Percentiles rank a stretch among this genome's conserved stretches.
phyloP scores from a whole-genome alignment of 2,797 vertebrate species.

The Diglossa cyanea region DNA sequence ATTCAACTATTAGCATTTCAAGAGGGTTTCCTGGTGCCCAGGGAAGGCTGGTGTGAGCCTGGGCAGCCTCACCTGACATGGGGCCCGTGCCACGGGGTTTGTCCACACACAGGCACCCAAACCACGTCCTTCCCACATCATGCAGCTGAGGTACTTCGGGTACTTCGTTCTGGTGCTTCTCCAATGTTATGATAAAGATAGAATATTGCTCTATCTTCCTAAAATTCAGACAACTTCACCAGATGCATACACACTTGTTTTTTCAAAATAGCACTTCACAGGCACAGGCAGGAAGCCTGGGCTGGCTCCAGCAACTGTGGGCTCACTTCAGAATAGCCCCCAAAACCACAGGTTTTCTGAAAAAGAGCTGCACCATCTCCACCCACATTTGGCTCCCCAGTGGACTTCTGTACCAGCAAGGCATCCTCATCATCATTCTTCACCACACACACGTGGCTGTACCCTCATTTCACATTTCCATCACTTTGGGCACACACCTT shows the following conservation, averaged over 20 bases:
- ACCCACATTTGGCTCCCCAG: rapidly evolving
- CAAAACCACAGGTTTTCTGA: background rate
- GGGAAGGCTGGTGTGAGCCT: slow-evolving; percentile 44
- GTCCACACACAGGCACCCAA: background rate
- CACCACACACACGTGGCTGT: background rate
- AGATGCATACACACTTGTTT: background rate
- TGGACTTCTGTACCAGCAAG: background rate
- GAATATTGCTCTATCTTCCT: background rate
- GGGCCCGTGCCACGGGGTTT: background rate
- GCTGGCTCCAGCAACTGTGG: background rate
- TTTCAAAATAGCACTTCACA: background rate
- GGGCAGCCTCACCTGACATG: slow-evolving; percentile 27
- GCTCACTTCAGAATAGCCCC: background rate
- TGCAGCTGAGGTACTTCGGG: background rate
- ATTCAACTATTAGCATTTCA: slow-evolving; percentile 68
- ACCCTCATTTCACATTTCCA: rapidly evolving
- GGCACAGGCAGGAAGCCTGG: background rate
- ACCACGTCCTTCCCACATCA: background rate
- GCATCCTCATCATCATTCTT: background rate
- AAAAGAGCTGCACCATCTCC: background rate
- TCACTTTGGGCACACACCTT: background rate
- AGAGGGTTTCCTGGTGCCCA: slow-evolving; percentile 58
- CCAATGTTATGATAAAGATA: background rate
- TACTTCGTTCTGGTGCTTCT: background rate
- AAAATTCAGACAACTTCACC: background rate